Percentiles rank a stretch among this genome's conserved stretches.
Conservation (phyloP, 2,113 vertebrate genomes). For the Irena cyanogastra region DNA sequence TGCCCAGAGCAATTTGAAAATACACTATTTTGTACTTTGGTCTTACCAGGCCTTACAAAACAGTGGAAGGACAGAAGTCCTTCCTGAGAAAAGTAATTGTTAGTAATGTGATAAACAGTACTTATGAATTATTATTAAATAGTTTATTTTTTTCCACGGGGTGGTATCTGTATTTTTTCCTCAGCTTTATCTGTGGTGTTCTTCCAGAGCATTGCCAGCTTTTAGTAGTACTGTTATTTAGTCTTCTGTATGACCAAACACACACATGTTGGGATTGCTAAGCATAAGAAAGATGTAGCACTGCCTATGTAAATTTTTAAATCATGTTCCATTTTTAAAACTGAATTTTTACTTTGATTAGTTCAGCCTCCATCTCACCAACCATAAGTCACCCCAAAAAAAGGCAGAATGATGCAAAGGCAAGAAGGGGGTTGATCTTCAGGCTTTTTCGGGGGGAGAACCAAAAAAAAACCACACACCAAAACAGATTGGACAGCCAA, state of each 20-base stretch:
- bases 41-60: neutral
- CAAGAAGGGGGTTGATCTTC: neutral
- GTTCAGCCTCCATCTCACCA: neutral
- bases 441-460: neutral
- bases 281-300: neutral
- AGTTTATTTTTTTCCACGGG: neutral
- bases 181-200: neutral
- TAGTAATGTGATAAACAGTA: neutral
- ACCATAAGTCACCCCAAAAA: neutral
- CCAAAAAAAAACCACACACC: too few relatives aligned
- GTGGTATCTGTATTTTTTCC: neutral
- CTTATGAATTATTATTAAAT: neutral
- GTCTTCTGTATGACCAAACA: fast-evolving
- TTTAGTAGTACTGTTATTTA: neutral
- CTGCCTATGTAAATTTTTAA: neutral
- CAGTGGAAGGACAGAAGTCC: neutral
- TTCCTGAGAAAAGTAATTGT: neutral
- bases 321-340: neutral
- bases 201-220: neutral
- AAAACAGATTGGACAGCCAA: neutral
- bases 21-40: neutral
- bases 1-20: neutral
- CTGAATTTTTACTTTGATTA: neutral
- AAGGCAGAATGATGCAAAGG: neutral
- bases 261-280: neutral